Evolutionary conservation across 2,888 invertebrate species (phyloP).

Genomic region (Notodonta ziczac): DNA sequence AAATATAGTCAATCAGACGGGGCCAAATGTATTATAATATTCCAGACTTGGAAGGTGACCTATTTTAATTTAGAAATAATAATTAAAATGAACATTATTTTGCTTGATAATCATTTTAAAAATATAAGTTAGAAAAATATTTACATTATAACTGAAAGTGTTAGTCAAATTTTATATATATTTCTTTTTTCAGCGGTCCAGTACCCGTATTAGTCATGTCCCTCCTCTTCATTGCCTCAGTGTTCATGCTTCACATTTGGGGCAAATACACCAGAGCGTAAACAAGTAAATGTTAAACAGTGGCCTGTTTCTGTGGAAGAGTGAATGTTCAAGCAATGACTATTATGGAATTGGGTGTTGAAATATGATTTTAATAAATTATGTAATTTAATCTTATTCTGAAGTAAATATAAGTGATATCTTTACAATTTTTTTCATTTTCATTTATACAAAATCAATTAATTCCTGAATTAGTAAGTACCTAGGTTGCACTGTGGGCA

Average conservation of each 20-base stretch:
- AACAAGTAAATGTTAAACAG: slow-evolving; percentile 32
- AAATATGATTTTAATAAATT: slow-evolving; percentile 53
- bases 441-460: slow-evolving; percentile 13
- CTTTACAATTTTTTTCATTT: slow-evolving; percentile 25
- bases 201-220: slow-evolving; percentile 99
- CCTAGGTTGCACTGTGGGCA: no score
- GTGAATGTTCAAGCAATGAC: slow-evolving; percentile 44
- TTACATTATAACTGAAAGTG: no score
- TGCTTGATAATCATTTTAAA: no score
- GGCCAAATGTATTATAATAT: no score
- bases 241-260: slow-evolving; percentile 99
- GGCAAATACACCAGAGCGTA: slow-evolving; percentile 97
- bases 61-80: no score
- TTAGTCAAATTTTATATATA: no score
- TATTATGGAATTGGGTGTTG: slow-evolving; percentile 41
- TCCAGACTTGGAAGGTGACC: no score
- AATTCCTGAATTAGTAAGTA: no score
- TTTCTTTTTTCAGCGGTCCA: slow-evolving; percentile 92
- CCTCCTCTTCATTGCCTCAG: slow-evolving; percentile 98
- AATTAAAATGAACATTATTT: no score
- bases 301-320: slow-evolving; percentile 39
- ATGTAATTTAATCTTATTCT: slow-evolving; percentile 61
- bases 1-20: no score
- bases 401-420: slow-evolving; percentile 58
- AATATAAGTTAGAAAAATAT: no score